Base-by-base conservation (phyloP, 2,888 invertebrate species). In the Steinernema scapterisci region DNA sequence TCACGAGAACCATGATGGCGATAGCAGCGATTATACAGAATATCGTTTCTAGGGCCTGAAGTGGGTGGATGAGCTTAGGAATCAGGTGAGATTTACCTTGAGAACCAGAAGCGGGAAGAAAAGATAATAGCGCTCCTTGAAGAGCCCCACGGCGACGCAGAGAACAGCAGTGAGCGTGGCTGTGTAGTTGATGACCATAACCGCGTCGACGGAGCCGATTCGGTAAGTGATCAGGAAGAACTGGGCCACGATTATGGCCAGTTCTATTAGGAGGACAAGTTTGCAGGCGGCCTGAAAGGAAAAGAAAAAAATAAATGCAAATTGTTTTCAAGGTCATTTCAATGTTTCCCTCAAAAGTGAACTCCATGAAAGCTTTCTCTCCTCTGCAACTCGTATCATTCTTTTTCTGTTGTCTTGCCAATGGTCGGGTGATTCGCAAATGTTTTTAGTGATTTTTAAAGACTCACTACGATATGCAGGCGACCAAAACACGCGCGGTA, bases 401-500 rank as follows among this genome's bases (percentile, higher is more conserved):
- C n/a, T n/a, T n/a, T n/a, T n/a, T n/a, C n/a, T n/a, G n/a, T n/a
- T n/a, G n/a, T n/a, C n/a, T n/a, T n/a, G n/a, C n/a, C n/a, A n/a
- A n/a, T n/a, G n/a, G n/a, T n/a, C n/a, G n/a, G n/a, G n/a, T n/a
- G n/a, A n/a, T n/a, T 16, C 25, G 46, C 0, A 43, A 23, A 13
- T 63, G 54, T 43, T 11, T 25, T 27, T 2, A 19, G 6, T 31
- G 31, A 11, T n/a, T 25, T 71, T 71, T 21, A 19, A 21, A 31
- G 27, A 77, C 56, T 44, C 44, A 74, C 79, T 21, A 79, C 77
- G 54, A 79, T 80, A 46, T 79, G 79, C 25, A 80, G 27, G 45
- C 48, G 73, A 1, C 72, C 71, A 54, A 48, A 80, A 71, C 76
- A 79, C 23, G 74, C 71, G 46, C 79, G 76, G 56, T 80, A 79